Conservation (phyloP, 2,797 vertebrate species). For the Sebastes matsubarae region DNA sequence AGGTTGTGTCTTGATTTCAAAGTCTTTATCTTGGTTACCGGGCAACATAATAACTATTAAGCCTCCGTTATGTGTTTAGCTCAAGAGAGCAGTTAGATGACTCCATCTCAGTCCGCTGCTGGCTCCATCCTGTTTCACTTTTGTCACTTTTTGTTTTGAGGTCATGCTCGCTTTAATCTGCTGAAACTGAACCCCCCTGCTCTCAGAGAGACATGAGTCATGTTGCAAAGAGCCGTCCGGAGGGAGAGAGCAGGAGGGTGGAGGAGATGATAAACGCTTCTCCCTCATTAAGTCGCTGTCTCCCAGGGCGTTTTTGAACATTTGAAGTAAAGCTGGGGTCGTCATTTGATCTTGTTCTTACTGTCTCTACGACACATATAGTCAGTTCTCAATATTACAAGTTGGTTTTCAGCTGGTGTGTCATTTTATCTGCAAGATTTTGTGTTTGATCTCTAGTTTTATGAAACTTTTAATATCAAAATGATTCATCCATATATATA, state of each 20-base stretch:
- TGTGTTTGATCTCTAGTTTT: not conserved
- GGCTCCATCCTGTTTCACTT: conserved; percentile 18
- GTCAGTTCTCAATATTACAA: not conserved
- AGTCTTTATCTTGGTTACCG: conserved; percentile 25
- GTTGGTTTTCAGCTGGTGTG: not conserved
- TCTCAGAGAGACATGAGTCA: conserved; percentile 26
- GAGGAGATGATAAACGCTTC: not conserved
- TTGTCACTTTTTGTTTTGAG: not conserved
- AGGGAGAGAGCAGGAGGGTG: not conserved
- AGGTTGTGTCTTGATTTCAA: conserved; percentile 6
- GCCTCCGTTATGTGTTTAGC: not conserved
- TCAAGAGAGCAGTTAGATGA: conserved; percentile 8
- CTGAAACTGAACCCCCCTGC: conserved; percentile 10
- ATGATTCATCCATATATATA: not conserved
- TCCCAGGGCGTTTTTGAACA: not conserved
- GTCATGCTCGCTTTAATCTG: conserved; percentile 19
- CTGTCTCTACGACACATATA: not conserved
- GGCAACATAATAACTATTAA: conserved; percentile 24
- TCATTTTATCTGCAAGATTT: not conserved
- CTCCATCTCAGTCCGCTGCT: not conserved
- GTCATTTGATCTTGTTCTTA: not conserved
- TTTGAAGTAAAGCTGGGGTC: not conserved
- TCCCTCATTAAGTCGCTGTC: not conserved
- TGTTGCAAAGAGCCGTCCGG: not conserved
- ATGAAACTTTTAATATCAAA: not conserved